Percentiles rank a stretch among this genome's conserved stretches.
Conservation (phyloP, 2,797 vertebrate genomes). For the Epinephelus malabaricus region DNA sequence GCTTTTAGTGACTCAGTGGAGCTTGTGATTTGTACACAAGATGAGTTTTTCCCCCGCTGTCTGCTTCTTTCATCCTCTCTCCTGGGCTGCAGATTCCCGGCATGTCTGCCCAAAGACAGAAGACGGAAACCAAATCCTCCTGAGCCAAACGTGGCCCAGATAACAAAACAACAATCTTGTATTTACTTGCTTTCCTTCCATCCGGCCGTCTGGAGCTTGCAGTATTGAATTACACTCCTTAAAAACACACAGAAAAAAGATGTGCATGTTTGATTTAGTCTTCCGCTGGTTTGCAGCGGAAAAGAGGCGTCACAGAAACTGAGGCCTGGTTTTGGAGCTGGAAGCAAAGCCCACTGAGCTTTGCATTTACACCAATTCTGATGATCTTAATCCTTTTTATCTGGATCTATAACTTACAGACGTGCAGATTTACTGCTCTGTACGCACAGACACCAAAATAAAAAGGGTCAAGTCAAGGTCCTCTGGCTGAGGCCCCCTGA, state of each 20-base stretch:
- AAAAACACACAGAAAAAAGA: conserved; percentile 4
- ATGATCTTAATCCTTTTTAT: conserved; percentile 34
- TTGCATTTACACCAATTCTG: neutral
- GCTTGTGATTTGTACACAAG: conserved; percentile 45
- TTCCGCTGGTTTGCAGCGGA: conserved; percentile 12
- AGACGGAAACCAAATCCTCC: conserved; percentile 58
- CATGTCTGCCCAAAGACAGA: conserved; percentile 56
- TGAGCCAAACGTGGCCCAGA: conserved; percentile 66
- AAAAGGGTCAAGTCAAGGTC: conserved; percentile 57
- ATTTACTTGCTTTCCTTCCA: conserved; percentile 41
- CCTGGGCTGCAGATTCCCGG: conserved; percentile 35
- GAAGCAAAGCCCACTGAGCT: neutral
- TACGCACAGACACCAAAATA: neutral
- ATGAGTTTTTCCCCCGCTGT: conserved; percentile 1
- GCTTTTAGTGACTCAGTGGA: conserved; percentile 37
- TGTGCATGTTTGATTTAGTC: conserved; percentile 13
- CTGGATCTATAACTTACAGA: conserved; percentile 19
- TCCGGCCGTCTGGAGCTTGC: conserved; percentile 25
- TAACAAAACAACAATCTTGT: conserved; percentile 53
- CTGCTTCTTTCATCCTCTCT: conserved; percentile 32
- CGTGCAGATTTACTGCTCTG: conserved; percentile 26
- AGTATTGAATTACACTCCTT: conserved; percentile 27
- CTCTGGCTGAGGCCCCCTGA: conserved; percentile 44
- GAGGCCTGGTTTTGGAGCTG: neutral
- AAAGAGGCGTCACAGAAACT: conserved; percentile 13